Conservation (phyloP, 2,113 vertebrate species). For the Semnornis frantzii region DNA sequence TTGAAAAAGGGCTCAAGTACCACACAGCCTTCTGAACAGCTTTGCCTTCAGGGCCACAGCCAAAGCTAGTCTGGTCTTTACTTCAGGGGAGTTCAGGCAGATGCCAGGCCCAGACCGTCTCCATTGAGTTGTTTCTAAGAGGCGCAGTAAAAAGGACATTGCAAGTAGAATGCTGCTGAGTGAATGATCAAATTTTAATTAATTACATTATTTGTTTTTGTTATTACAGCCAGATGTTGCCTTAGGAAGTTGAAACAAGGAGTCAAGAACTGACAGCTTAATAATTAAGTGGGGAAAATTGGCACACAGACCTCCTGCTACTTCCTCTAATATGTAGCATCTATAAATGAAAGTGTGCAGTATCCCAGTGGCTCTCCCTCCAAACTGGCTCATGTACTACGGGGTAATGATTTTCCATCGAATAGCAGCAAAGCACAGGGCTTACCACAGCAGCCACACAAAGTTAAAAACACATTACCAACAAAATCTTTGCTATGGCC, state of each 20-base stretch:
- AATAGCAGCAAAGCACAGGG: conserved; percentile 69
- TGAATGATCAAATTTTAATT: conserved; percentile 55
- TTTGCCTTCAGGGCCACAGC: background rate
- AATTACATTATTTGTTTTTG: conserved; percentile 58
- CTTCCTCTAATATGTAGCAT: conserved; percentile 45
- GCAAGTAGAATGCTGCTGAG: conserved; percentile 32
- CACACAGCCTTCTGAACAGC: background rate
- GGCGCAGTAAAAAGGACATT: background rate
- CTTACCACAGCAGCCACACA: conserved; percentile 75
- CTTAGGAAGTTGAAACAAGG: conserved; percentile 72
- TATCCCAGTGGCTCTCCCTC: conserved; percentile 69
- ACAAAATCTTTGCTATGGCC: conserved; percentile 58
- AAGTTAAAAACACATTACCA: conserved; percentile 81
- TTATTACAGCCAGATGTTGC: conserved; percentile 70
- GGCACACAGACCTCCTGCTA: conserved; percentile 69
- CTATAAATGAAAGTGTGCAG: conserved; percentile 70
- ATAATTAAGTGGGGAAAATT: conserved; percentile 72
- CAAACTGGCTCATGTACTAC: conserved; percentile 75
- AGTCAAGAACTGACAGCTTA: conserved; percentile 60
- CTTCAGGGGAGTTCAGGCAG: background rate
- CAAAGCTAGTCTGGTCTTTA: background rate
- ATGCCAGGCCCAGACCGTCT: background rate
- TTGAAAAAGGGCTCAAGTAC: background rate
- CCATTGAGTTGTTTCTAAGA: conserved; percentile 9
- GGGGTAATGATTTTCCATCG: conserved; percentile 77